A percentile compares a stretch with the other conserved stretches of the same genome.
Conservation (phyloP, 2,113 vertebrate genomes). For the Psilopogon haemacephalus region DNA sequence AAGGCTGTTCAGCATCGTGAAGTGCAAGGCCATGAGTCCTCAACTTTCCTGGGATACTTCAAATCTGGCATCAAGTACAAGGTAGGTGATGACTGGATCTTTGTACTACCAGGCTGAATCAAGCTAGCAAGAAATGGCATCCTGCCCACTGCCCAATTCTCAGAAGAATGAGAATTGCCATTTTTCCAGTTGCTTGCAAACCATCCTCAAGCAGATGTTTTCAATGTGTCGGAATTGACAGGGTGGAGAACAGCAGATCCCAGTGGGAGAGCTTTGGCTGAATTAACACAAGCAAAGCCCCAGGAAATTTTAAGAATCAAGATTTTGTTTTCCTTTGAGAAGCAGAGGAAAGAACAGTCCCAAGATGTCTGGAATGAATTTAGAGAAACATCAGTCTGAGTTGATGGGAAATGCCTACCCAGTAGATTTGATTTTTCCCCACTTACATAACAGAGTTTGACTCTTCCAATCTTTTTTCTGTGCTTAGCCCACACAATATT, state of each 20-base stretch:
- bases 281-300: slow-evolving; percentile 27
- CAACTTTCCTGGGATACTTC: slow-evolving; percentile 93
- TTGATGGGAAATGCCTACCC: slow-evolving; percentile 7
- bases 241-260: slow-evolving; percentile 50
- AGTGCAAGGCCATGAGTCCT: slow-evolving; percentile 90
- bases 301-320: neutral
- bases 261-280: slow-evolving; percentile 41
- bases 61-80: slow-evolving; percentile 96
- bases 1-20: slow-evolving; percentile 93
- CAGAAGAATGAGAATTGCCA: neutral
- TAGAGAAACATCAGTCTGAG: neutral
- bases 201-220: slow-evolving; percentile 40
- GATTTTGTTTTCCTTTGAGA: slow-evolving; percentile 45
- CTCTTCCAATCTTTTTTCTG: neutral
- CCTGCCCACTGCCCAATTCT: neutral
- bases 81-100: slow-evolving; percentile 71
- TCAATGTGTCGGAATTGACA: neutral
- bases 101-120: neutral
- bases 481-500: neutral
- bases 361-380: slow-evolving; percentile 33
- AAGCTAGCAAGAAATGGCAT: neutral
- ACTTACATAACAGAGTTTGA: slow-evolving; percentile 3
- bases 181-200: neutral
- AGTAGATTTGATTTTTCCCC: neutral
- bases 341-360: slow-evolving; percentile 14